Conservation (phyloP, 2,888 invertebrate genomes). For the Meliscaeva auricollis region DNA sequence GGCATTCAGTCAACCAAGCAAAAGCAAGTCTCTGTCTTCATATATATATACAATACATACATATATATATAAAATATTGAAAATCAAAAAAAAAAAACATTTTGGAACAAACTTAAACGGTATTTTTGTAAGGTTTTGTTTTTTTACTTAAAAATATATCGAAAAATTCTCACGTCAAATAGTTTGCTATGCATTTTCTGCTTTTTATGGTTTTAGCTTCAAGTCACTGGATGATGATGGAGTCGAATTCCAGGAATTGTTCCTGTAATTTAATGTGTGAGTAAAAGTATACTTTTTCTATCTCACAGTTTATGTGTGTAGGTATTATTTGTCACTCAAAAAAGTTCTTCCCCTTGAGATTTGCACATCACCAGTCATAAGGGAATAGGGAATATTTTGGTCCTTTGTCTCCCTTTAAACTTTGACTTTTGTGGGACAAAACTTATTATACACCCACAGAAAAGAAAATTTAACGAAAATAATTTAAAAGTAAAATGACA, state of each 20-base stretch:
- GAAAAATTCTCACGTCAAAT: constrained; percentile 64
- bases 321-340: constrained; percentile 46
- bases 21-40: neutral
- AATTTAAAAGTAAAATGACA: no score
- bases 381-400: constrained; percentile 17
- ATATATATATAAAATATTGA: no score
- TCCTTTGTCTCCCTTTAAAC: constrained; percentile 36
- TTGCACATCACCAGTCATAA: constrained; percentile 2
- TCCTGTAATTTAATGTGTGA: neutral
- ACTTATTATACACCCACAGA: neutral
- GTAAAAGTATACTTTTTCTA: neutral
- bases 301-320: neutral
- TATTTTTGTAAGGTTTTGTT: constrained; percentile 33
- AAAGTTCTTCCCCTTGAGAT: constrained; percentile 20
- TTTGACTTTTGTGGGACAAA: constrained; percentile 22
- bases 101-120: constrained; percentile 49
- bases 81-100: neutral
- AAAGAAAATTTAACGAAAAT: neutral
- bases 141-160: constrained; percentile 41
- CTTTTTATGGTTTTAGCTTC: constrained; percentile 17
- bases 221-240: neutral
- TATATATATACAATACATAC: no score
- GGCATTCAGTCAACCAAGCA: constrained; percentile 15
- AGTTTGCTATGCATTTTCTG: constrained; percentile 45
- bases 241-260: constrained; percentile 19